These are phyloP conservation scores for Enteromius anoplus DNA, from an alignment of 2,797 vertebrate genomes.

Conservation along the genomic window DNA sequence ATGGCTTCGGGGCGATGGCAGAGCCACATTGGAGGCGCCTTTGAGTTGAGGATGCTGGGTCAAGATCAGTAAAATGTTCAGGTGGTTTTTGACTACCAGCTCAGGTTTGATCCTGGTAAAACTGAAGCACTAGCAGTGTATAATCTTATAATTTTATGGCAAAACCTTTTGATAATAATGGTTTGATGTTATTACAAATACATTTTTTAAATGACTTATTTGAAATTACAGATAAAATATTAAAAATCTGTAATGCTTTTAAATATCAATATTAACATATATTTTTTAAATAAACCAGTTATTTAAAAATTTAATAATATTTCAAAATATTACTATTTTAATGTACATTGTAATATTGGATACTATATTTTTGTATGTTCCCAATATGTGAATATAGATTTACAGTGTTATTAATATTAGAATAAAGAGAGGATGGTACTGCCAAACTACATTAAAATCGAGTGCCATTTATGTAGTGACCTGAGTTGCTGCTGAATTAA, in stretches of 20 bases:
- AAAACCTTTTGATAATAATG: too few species aligned
- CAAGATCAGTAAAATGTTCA: not conserved
- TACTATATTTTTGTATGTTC: too few species aligned
- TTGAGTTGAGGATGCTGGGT: slow-evolving; percentile 8
- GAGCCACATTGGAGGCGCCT: not conserved
- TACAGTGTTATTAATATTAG: not conserved
- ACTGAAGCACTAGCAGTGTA: too few species aligned
- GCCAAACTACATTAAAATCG: not conserved
- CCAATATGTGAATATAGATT: not conserved
- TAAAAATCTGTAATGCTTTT: too few species aligned
- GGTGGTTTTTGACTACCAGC: too few species aligned
- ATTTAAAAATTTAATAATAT: not conserved
- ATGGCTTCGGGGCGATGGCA: not conserved
- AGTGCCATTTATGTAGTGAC: not conserved
- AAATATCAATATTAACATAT: not conserved
- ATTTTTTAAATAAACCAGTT: too few species aligned
- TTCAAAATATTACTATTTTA: not conserved
- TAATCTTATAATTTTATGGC: too few species aligned
- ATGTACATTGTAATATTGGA: not conserved
- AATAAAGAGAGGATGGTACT: not conserved
- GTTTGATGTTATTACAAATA: too few species aligned
- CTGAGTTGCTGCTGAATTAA: not conserved
- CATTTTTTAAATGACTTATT: too few species aligned
- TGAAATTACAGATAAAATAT: too few species aligned
- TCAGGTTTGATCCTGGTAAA: too few species aligned